Conservation (phyloP, 2,888 invertebrate species). For the Amphipoea oculea region DNA sequence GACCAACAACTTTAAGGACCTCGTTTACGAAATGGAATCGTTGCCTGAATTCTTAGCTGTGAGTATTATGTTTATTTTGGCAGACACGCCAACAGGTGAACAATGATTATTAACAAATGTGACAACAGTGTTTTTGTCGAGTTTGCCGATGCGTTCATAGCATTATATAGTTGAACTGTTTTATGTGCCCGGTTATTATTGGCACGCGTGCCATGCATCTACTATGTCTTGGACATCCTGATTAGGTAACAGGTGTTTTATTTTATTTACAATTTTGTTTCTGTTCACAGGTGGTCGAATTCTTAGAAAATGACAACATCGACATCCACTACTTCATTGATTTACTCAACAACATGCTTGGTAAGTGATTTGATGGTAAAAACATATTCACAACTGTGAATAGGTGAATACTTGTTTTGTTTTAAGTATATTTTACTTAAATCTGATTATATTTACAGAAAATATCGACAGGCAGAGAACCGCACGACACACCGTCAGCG, state of each 20-base stretch:
- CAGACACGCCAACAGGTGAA: no score
- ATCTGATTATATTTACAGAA: conserved; percentile 53
- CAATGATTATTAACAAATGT: neutral
- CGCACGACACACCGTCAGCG: conserved; percentile 71
- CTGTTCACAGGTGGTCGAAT: conserved; percentile 78
- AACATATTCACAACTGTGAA: neutral
- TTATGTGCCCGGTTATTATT: neutral
- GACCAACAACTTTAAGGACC: conserved; percentile 76
- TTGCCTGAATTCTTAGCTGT: conserved; percentile 83
- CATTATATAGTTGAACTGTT: neutral
- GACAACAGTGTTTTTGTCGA: neutral
- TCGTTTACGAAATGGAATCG: conserved; percentile 81
- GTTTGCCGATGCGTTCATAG: no score
- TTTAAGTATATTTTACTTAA: neutral
- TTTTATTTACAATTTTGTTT: neutral
- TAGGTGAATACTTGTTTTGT: neutral
- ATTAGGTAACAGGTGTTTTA: neutral
- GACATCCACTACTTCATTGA: conserved; percentile 83
- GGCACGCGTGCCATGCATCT: neutral
- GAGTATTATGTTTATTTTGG: conserved; percentile 63
- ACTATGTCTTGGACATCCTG: neutral
- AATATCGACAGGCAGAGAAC: conserved; percentile 27
- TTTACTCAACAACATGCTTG: conserved; percentile 75
- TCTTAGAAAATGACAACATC: conserved; percentile 83
- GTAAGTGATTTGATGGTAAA: conserved; percentile 71